A percentile compares a stretch with the other conserved stretches of the same genome.
phyloP scores from a whole-genome alignment of 2,888 invertebrate species.

The Sabellastarte sp. region DNA sequence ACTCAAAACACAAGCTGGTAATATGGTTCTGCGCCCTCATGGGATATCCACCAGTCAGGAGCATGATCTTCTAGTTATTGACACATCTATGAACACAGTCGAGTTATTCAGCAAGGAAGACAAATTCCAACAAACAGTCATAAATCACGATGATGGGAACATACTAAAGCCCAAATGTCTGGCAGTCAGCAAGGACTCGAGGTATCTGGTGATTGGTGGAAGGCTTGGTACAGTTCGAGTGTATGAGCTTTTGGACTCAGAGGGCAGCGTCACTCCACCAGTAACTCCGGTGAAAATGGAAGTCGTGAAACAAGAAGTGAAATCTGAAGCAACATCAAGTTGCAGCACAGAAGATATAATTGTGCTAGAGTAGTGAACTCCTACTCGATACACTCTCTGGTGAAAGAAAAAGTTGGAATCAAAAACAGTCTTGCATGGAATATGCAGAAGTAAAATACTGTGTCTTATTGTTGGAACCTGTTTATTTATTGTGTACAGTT shows the following conservation, averaged over 20 bases:
- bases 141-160: slow-evolving; percentile 12
- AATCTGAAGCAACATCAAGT: no score
- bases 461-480: no score
- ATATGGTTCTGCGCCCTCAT: slow-evolving; percentile 20
- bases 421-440: no score
- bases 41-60: slow-evolving; percentile 15
- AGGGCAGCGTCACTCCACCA: no score
- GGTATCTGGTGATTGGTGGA: slow-evolving; percentile 1
- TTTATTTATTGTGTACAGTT: no score
- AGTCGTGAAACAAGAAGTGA: no score
- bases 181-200: not conserved
- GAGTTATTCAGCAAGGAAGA: slow-evolving; percentile 15
- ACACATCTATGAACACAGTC: slow-evolving; percentile 18
- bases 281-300: no score
- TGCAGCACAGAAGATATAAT: no score
- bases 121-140: slow-evolving; percentile 15
- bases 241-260: slow-evolving; percentile 1
- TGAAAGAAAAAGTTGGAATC: no score
- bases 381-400: no score
- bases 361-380: no score
- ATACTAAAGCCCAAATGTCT: slow-evolving; percentile 12
- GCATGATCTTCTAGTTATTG: slow-evolving; percentile 16
- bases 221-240: not conserved
- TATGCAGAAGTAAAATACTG: no score
- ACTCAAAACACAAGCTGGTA: slow-evolving; percentile 17